phyloP scores from a whole-genome alignment of 2,888 invertebrate genomes.

The Eumerus sabulonum region DNA sequence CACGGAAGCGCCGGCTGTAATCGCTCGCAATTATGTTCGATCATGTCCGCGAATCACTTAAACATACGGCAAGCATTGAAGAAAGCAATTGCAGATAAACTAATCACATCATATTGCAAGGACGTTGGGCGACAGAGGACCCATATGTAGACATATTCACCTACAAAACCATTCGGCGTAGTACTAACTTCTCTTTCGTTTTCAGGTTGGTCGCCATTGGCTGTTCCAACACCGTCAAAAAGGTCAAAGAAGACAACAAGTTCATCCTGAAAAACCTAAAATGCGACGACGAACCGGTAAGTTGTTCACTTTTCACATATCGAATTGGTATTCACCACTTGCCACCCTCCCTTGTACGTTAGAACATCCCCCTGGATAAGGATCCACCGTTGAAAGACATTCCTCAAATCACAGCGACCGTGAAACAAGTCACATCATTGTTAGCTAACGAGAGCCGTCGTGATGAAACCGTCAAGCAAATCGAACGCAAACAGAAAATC shows the following conservation, averaged over 20 bases:
- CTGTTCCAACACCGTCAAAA: constrained; percentile 64
- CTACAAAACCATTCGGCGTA: no score
- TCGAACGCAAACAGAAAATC: constrained; percentile 83
- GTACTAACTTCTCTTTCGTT: neutral
- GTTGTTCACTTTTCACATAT: neutral
- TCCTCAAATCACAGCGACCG: constrained; percentile 69
- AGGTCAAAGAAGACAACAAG: constrained; percentile 62
- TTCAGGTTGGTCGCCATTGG: constrained; percentile 70
- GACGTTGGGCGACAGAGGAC: constrained; percentile 81
- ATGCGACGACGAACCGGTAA: constrained; percentile 74
- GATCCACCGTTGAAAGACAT: constrained; percentile 71
- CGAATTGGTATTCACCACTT: neutral
- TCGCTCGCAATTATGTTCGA: constrained; percentile 77
- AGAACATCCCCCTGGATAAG: constrained; percentile 70
- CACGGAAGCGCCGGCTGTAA: constrained; percentile 81
- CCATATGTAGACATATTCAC: constrained; percentile 75
- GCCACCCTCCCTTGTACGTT: constrained; percentile 2
- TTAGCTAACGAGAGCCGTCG: constrained; percentile 49
- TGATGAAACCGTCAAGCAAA: constrained; percentile 68
- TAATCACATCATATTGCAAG: constrained; percentile 80
- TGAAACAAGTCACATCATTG: constrained; percentile 61
- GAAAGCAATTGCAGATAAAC: constrained; percentile 75
- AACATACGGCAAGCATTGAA: constrained; percentile 80
- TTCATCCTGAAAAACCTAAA: constrained; percentile 70
- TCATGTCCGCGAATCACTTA: constrained; percentile 79